Conservation (phyloP, 2,797 vertebrate species). For the Myripristis murdjan region DNA sequence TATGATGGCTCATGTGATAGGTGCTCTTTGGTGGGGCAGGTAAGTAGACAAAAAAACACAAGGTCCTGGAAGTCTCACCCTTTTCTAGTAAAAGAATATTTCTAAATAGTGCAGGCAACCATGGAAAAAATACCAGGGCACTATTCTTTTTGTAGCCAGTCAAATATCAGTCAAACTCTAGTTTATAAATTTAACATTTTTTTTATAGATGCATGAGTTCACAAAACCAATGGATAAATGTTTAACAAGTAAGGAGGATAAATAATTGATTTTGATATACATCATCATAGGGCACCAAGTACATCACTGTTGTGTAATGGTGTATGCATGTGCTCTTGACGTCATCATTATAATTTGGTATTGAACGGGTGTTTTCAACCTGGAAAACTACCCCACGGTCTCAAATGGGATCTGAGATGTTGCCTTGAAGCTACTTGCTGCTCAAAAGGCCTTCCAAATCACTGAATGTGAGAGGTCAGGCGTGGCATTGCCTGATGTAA, state of each 20-base stretch:
- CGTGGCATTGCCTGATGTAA: conserved; percentile 4
- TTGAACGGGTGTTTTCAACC: background rate
- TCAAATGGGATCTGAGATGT: background rate
- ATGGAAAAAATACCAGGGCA: too few species aligned
- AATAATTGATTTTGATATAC: conserved; percentile 9
- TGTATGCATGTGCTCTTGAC: background rate
- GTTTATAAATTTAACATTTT: too few species aligned
- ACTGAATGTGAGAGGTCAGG: conserved; percentile 18
- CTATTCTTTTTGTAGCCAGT: too few species aligned
- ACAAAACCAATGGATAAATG: too few species aligned
- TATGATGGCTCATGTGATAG: too few species aligned
- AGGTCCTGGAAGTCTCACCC: too few species aligned
- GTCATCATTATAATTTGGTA: background rate
- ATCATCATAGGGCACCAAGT: background rate
- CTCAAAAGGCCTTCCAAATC: background rate
- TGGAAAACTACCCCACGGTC: background rate
- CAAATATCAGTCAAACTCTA: too few species aligned
- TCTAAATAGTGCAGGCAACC: too few species aligned
- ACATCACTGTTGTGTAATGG: background rate
- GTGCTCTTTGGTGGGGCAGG: too few species aligned
- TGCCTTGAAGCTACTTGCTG: background rate
- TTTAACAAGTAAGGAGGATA: background rate
- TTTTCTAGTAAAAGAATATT: too few species aligned
- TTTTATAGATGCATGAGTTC: too few species aligned
- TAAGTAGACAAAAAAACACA: too few species aligned